Evolutionary conservation across 2,113 vertebrate species (phyloP), one percentile per base, ranked within the genome.

Genomic region (Ptilonorhynchus violaceus): DNA sequence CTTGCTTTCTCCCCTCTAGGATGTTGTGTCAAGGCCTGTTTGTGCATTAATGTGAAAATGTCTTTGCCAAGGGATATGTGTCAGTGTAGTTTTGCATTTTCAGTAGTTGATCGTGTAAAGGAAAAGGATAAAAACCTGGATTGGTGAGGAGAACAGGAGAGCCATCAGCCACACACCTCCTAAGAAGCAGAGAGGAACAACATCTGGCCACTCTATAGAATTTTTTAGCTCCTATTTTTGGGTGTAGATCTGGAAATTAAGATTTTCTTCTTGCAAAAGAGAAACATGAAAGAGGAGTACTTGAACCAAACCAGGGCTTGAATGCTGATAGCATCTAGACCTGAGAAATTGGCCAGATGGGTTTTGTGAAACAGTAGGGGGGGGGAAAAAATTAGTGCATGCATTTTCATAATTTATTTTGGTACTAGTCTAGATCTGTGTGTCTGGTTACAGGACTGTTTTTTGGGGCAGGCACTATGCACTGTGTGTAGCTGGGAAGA

Each of bases 101-200:
- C 59, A 28, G 64, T 42, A 50, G 55, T 8, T 77, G 15, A 53
- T n/a, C 0, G 0, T 12, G 25, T 46, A 53, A 88, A 86, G 82
- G 28, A 79, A 77, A 80, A 90, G 24, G 50, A 70, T 66, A 23
- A 67, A 89, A 63, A 14, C 33, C 50, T 28, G 44, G 30, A 63
- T 0, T 9, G 52, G 33, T 37, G 35, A 85, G 41, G 15, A 46
- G 35, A 78, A 73, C 39, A 82, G 58, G 31, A 31, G 37, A 66
- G 47, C n/a, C 41, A 18, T 5, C 8, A 85, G 28, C 39, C 49
- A 56, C 0, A 0, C 1, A 3, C 33, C 50, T 69, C 78, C 59
- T 84, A n/a, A 78, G 64, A 76, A 91, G 44, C 49, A 47, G 49
- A 67, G 31, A 75, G 14, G 28, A 82, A 64, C 17, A 70, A 24